Evolutionary conservation across 2,888 invertebrate genomes (phyloP), one percentile per base, ranked within the genome.

Genomic region (Beris chalybata): DNA sequence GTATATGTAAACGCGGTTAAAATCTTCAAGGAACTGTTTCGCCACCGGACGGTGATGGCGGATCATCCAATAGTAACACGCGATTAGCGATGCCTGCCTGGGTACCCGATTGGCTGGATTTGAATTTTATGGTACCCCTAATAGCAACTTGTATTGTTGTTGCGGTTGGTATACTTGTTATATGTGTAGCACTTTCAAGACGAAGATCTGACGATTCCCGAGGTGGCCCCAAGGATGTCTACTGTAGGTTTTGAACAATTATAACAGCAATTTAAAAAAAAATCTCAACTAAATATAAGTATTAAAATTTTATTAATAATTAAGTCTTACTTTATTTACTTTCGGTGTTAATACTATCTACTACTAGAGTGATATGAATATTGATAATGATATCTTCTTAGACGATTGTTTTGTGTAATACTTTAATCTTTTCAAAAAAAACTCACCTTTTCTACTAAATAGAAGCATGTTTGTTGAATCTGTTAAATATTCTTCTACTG

Each of bases 61-160:
- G 61, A 53, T 67, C 76, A 31, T 82, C 79, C 4, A 84, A 83
- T 68, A 79, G 81, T 44, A 77, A 79, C 70, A 78, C 81, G 38
- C 83, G 82, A 32, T 83, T 83, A 73, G 85, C 84, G 68, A 79
- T 85, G 70, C 86, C 86, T 5, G 81, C 90, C 0, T 93, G 93
- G 93, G 84, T 93, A 73, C 92, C 89, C 67, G 89, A 89, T 67
- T 93, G 93, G 93, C 85, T 94, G 71, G 93, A 94, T 78, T 87
- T 94, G 69, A 93, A 95, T 81, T 90, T 96, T 71, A 86, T 95
- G 76, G 92, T 96, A 30, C 95, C 95, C 0, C 89, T 95, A 71
- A 87, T 92, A 75, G 94, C 94, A 52, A 94, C 94, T 32, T 85
- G 95, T 69, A 90, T 96, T 74, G 94, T 96, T 72, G 89, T 95